These are phyloP conservation scores for Agonopterix subpropinquella DNA, from an alignment of 2,888 invertebrate genomes.

Conservation along the genomic window DNA sequence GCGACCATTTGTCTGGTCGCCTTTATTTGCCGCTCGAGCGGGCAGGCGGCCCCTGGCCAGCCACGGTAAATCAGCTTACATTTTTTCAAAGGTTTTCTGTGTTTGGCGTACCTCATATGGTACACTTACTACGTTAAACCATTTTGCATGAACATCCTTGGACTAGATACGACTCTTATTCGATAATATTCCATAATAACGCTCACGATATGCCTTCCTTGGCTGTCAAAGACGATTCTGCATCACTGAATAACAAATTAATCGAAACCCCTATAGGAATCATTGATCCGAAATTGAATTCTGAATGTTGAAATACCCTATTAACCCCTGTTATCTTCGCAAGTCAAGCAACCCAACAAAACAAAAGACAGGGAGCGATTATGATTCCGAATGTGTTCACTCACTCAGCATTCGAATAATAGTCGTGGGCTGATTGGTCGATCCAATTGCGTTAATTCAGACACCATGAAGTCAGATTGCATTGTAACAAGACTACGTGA, in stretches of 20 bases:
- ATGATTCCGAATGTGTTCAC: constrained; percentile 26
- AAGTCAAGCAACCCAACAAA: background rate
- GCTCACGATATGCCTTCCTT: too few relatives aligned
- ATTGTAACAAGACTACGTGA: constrained; percentile 26
- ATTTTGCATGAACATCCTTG: constrained; percentile 38
- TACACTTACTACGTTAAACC: constrained; percentile 46
- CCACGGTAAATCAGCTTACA: constrained; percentile 72
- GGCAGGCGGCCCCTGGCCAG: constrained; percentile 51
- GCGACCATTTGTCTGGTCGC: constrained; percentile 71
- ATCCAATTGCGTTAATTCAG: constrained; percentile 29
- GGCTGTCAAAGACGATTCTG: too few relatives aligned
- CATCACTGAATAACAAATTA: too few relatives aligned
- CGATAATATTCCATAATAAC: background rate
- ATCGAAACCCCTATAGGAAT: background rate
- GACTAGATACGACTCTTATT: too few relatives aligned
- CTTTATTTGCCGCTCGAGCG: constrained; percentile 70
- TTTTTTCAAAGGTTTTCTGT: constrained; percentile 70
- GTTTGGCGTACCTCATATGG: constrained; percentile 64
- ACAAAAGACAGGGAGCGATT: constrained; percentile 17
- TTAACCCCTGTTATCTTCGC: constrained; percentile 1
- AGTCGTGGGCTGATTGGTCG: constrained; percentile 22
- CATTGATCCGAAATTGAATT: constrained; percentile 1
- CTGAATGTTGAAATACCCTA: background rate
- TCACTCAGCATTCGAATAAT: constrained; percentile 18
- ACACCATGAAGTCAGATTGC: constrained; percentile 29